Evolutionary conservation across 1,140 invertebrate species (phyloP).

Genomic region (Andrena cerasifolii): DNA sequence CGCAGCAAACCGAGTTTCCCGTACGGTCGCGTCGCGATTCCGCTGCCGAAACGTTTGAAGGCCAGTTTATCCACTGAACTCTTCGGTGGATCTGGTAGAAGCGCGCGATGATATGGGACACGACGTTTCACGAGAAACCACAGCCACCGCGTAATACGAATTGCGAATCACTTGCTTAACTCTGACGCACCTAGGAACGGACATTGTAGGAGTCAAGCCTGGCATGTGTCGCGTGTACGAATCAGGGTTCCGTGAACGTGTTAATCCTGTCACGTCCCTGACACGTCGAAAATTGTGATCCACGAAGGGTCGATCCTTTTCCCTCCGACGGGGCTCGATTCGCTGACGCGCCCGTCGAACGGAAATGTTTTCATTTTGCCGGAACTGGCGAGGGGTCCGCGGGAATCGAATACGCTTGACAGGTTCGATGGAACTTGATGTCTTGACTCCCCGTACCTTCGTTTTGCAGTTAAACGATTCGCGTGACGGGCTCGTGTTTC

Average conservation of each 20-base stretch:
- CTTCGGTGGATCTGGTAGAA: no score
- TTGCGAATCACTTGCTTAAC: no score
- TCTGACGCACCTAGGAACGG: no score
- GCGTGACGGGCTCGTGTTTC: not conserved
- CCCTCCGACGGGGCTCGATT: not conserved
- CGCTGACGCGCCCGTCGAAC: no score
- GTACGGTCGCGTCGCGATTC: not conserved
- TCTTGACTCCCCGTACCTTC: not conserved
- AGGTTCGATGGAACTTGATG: not conserved
- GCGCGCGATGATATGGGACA: no score
- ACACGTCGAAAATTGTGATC: not conserved
- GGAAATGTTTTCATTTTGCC: slow-evolving; percentile 17
- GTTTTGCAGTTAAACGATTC: slow-evolving; percentile 9
- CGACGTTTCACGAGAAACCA: no score
- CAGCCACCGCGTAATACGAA: no score
- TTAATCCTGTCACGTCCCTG: slow-evolving; percentile 16
- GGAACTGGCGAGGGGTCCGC: no score
- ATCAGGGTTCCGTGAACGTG: no score
- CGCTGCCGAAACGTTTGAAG: not conserved
- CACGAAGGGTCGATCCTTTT: not conserved
- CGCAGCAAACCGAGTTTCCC: not conserved
- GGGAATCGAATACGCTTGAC: slow-evolving; percentile 15
- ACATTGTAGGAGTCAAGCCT: no score
- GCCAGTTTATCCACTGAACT: no score
- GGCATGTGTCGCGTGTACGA: no score